Evolutionary conservation across 2,797 vertebrate genomes (phyloP).

Genomic region (Tapirus indicus): DNA sequence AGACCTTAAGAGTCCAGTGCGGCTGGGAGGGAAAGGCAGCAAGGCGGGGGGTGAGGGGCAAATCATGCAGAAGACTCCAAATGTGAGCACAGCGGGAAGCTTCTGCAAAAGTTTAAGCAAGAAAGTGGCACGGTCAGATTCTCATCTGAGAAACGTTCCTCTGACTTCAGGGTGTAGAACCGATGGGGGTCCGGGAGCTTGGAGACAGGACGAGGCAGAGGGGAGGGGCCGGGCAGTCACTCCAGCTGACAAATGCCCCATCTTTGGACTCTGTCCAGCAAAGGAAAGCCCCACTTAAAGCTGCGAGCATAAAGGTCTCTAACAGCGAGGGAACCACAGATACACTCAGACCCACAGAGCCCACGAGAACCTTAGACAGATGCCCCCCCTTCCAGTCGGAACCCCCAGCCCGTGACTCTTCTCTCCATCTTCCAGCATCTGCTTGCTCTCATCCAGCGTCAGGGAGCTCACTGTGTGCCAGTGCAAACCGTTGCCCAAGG

Average conservation of each 20-base stretch:
- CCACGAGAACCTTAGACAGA: not conserved
- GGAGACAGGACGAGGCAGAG: not conserved
- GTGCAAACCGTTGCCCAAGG: not conserved
- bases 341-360: not conserved
- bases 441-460: rapidly evolving
- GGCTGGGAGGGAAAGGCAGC: not conserved
- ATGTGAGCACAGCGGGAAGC: not conserved
- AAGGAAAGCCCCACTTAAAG: not conserved
- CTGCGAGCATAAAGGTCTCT: not conserved
- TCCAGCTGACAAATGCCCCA: not conserved
- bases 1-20: not conserved
- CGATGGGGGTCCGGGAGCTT: no score
- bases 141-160: not conserved
- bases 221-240: no score
- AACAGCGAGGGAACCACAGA: not conserved
- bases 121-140: not conserved
- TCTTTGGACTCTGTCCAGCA: not conserved
- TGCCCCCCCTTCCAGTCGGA: not conserved
- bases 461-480: not conserved
- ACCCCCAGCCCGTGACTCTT: not conserved
- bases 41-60: no score
- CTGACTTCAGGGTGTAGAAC: not conserved
- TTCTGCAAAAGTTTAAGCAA: not conserved
- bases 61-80: no score
- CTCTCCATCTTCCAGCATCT: no score